Base-by-base conservation (phyloP, 1,140 invertebrate genomes). In the Venturia canescens region DNA sequence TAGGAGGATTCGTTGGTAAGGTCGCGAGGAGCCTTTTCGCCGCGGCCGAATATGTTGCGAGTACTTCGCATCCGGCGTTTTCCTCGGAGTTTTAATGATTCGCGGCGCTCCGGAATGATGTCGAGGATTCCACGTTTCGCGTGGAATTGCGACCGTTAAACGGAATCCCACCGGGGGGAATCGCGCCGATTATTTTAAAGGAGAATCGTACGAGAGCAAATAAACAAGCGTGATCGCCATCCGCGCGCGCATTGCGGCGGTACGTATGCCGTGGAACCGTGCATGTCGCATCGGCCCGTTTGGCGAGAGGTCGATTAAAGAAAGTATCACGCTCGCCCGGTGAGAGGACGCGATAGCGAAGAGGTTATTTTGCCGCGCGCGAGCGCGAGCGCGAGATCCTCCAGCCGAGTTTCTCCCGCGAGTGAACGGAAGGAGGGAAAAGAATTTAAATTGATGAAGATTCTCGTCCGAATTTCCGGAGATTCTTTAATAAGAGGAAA, bases 341-440 rank as follows among this genome's bases (percentile, higher is more conserved):
- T 69, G 78, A 79, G 66, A 71, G 78, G 67, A 70, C 38, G 78
- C 26, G 77, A 79, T 63, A 79, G 38, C 38, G 18, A 50, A 70
- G 67, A 57, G 16, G 67, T 31, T 60, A 66, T 50, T 53, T 66
- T 75, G 26, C 38, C 38, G 4, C 44, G 13, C 27, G 67, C 31
- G 31, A 70, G 67, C 29, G 11, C 18, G 16, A n/a, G 38, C 1
- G 34, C 34, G 13, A 44, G 7, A 44, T n/a, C 48, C 80, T 57
- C n/a, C n/a, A n/a, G 29, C 81, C 57, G 31, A 31, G 29, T 48
- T 38, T 57, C 23, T 26, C 5, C 48, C 4, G 6, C 21, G 4
- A 26, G 60, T 27, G 6, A 26, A 29, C 4, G 53, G 21, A n/a
- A 57, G 0, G 53, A 21, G 7, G 21, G 53, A 23, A 57, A 18